These are phyloP conservation scores for Eremobia ochroleuca DNA, from an alignment of 2,888 invertebrate genomes.

Conservation along the genomic window DNA sequence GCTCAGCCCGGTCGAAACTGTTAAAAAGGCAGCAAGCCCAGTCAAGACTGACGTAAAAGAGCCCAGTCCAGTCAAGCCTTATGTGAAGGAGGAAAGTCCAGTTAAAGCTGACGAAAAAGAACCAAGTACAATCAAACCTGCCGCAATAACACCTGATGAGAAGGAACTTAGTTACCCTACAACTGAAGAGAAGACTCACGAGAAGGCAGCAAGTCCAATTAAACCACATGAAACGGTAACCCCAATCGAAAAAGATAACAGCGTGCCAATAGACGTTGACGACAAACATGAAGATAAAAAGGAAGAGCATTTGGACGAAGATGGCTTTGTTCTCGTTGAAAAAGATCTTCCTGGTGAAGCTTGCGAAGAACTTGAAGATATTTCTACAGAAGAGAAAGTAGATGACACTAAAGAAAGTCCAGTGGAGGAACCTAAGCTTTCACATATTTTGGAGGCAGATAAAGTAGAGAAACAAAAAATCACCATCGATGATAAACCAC, in stretches of 20 bases:
- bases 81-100: conserved; percentile 5
- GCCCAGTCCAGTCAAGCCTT: neutral
- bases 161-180: neutral
- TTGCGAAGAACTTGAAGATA: conserved; percentile 67
- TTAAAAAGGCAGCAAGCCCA: neutral
- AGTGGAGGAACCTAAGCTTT: conserved; percentile 45
- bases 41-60: neutral
- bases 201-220: conserved; percentile 29
- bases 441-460: conserved; percentile 69
- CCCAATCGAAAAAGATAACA: conserved; percentile 5
- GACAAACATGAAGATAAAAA: conserved; percentile 31
- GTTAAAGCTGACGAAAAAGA: neutral
- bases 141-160: conserved; percentile 5
- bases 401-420: conserved; percentile 2
- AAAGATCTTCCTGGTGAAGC: conserved; percentile 81
- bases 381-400: conserved; percentile 32
- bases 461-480: conserved; percentile 81
- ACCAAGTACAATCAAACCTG: conserved; percentile 12
- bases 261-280: conserved; percentile 34
- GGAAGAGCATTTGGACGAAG: conserved; percentile 50
- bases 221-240: conserved; percentile 34
- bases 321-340: conserved; percentile 66
- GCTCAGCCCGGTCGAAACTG: neutral
- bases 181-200: conserved; percentile 15
- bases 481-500: conserved; percentile 66